Conservation (phyloP, 2,797 vertebrate genomes). For the Amblyraja radiata region DNA sequence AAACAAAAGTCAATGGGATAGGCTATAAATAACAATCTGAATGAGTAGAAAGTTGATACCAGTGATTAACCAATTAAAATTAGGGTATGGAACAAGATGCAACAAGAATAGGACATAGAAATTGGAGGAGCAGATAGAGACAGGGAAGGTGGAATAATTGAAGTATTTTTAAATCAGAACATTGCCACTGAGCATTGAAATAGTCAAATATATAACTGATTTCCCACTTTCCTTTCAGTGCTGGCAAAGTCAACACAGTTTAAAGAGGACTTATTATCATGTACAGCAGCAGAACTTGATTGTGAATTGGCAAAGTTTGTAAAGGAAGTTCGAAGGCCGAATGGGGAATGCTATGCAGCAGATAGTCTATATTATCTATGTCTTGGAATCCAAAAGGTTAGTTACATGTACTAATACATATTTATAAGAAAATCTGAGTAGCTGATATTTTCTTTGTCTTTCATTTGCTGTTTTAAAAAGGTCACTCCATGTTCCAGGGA, state of each 20-base stretch:
- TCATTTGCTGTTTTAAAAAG: not conserved
- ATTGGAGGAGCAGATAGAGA: not conserved
- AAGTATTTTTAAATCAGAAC: not conserved
- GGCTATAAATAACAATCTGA: not conserved
- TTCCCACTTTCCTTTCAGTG: slow-evolving; percentile 50
- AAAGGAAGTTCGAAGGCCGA: slow-evolving; percentile 80
- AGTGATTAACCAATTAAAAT: not conserved
- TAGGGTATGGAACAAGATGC: not conserved
- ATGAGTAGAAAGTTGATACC: not conserved
- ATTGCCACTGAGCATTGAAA: not conserved
- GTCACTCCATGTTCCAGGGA: too few relatives aligned
- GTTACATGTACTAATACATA: slow-evolving; percentile 45
- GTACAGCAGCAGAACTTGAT: slow-evolving; percentile 74
- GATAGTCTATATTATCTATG: slow-evolving; percentile 98
- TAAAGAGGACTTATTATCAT: slow-evolving; percentile 75
- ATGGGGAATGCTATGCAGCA: slow-evolving; percentile 81
- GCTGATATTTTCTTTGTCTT: not conserved
- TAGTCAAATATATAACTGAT: slow-evolving; percentile 42
- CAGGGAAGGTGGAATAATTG: not conserved
- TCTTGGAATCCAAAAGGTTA: slow-evolving; percentile 92
- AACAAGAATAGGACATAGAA: not conserved
- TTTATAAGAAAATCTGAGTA: not conserved
- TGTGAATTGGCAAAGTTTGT: slow-evolving; percentile 76
- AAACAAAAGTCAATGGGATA: not conserved
- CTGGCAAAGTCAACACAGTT: slow-evolving; percentile 62